Conservation (phyloP, 2,113 vertebrate genomes). For the Poeciliopsis occidentalis region DNA sequence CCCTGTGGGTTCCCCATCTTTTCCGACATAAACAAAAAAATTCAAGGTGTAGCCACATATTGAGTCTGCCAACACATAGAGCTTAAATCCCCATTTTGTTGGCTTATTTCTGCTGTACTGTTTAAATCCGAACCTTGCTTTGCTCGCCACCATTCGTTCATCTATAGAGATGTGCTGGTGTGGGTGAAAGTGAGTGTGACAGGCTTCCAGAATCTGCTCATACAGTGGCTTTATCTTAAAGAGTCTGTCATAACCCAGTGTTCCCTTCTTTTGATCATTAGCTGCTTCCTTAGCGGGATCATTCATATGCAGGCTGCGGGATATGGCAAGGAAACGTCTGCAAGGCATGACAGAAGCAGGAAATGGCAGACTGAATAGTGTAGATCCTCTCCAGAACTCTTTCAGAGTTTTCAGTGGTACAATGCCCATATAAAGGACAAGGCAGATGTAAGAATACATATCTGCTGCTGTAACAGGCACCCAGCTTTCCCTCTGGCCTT, state of each 20-base stretch:
- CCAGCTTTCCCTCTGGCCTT: constrained; percentile 39
- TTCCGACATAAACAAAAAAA: constrained; percentile 66
- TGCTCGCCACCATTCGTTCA: constrained; percentile 69
- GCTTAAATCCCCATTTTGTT: constrained; percentile 67
- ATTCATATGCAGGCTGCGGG: constrained; percentile 53
- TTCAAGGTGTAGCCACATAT: constrained; percentile 66
- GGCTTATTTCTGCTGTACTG: constrained; percentile 65
- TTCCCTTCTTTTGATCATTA: constrained; percentile 65
- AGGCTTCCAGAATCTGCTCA: constrained; percentile 60
- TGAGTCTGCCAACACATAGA: constrained; percentile 70
- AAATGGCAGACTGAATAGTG: constrained; percentile 60
- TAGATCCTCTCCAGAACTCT: constrained; percentile 60
- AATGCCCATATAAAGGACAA: constrained; percentile 67
- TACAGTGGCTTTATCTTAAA: constrained; percentile 67
- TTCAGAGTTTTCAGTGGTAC: constrained; percentile 56
- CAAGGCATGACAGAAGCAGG: constrained; percentile 59
- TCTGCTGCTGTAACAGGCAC: constrained; percentile 43
- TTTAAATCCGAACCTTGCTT: constrained; percentile 52
- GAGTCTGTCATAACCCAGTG: constrained; percentile 49
- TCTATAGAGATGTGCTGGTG: constrained; percentile 64
- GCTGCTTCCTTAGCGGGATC: constrained; percentile 38
- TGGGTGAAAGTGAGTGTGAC: constrained; percentile 64
- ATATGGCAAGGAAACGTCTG: constrained; percentile 51
- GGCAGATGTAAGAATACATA: constrained; percentile 60
- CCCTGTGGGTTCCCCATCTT: constrained; percentile 24